Evolutionary conservation across 2,888 invertebrate species (phyloP), one percentile per base, ranked within the genome.

Genomic region (Leucozona laternaria): DNA sequence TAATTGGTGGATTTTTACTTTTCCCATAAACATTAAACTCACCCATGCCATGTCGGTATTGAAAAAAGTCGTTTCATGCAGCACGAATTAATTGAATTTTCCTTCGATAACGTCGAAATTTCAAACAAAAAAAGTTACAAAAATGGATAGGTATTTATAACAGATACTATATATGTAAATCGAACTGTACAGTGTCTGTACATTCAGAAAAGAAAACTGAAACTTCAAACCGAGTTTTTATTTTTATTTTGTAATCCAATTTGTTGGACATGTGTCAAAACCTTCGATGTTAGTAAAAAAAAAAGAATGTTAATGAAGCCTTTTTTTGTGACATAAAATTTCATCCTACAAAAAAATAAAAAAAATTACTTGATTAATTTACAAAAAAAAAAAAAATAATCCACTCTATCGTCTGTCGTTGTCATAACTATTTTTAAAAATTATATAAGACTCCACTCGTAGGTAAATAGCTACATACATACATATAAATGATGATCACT

Each of bases 401-500:
- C 55, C 31, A 17, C 55, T 50, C 11, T n/a, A 25, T 6, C 15
- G 20, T 22, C 8, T 4, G 15, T 55, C 10, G n/a, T 31, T n/a
- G 31, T 34, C 31, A 17, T 11, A 34, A 11, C 5, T 17, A 57
- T 57, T 57, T 57, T 11, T 11, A 57, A 11, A 57, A 55, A 17
- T 10, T n/a, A 55, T 28, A 28, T 10, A 53, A 31, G 31, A 31
- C 10, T 31, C 17, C 5, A 31, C 57, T 57, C 17, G 31, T 20
- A 37, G 22, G 37, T 60, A 60, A 40, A 40, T 34, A n/a, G n/a
- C n/a, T n/a, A n/a, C n/a, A n/a, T n/a, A n/a, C n/a, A n/a, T n/a
- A n/a, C n/a, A n/a, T n/a, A n/a, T 60, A 60, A 60, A 60, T 37
- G 60, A 60, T 60, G 60, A 60, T 60, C 60, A 37, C 37, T 60